Base-by-base conservation (phyloP, 2,797 vertebrate species). In the Anas acuta region DNA sequence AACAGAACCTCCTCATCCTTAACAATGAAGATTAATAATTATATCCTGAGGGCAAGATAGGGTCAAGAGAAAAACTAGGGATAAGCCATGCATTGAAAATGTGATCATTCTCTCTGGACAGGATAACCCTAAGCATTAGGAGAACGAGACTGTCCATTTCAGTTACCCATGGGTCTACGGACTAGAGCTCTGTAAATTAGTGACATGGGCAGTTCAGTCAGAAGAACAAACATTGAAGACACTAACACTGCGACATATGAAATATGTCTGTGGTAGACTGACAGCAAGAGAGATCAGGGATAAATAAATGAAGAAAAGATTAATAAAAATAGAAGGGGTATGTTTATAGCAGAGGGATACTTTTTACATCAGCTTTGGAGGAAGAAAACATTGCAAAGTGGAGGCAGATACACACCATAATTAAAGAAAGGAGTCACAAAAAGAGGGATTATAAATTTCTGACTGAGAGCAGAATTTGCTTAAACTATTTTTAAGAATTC, bases 341-440 rank as follows among this genome's bases (percentile, higher is more conserved):
- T 32, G 25, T 78, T 94, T 76, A 35, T 61, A 85, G 16, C 37
- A 87, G 33, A 62, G 25, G 41, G 23, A 76, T 84, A 45, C 41
- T 53, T 91, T 69, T 75, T 65, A 65, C 39, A 41, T 75, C 77
- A 90, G 41, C 56, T 54, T 62, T 28, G 51, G 35, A 88, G 73
- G 47, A 91, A 81, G 45, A 64, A 90, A 92, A 75, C 57, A 90
- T 92, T 94, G 78, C 43, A 80, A 80, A 91, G 69, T 77, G 91
- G 65, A 93, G 89, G 69, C 78, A 96, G 91, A 85, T 80, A 75
- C 32, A 71, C 20, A 69, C 22, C 13, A 58, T 74, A 87, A 80
- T 71, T 91, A 87, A 87, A 69, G 39, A 92, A 93, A 89, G 22
- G 15, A 89, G 51, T 83, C 69, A 91, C 51, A 87, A 85, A 86